phyloP scores from a whole-genome alignment of 2,797 vertebrate species.

The Schizopygopsis pylzovi region DNA sequence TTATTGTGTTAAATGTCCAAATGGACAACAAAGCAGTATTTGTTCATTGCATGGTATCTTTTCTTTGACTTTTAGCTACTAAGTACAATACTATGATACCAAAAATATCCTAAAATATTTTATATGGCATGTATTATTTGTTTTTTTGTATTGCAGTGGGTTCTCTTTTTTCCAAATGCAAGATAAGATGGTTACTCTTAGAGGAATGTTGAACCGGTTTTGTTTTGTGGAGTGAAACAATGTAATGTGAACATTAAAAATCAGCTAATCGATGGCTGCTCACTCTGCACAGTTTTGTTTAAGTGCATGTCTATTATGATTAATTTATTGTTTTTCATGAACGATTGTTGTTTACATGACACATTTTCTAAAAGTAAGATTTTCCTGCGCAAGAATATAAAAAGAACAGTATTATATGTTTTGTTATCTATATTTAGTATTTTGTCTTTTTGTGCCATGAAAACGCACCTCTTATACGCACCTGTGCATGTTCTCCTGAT shows the following conservation, averaged over 20 bases:
- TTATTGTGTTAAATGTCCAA: neutral
- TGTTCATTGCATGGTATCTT: constrained; percentile 48
- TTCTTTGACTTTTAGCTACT: constrained; percentile 10
- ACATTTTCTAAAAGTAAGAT: constrained; percentile 26
- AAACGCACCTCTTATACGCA: constrained; percentile 68
- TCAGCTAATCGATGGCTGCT: neutral
- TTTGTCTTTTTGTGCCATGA: constrained; percentile 65
- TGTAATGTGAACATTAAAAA: constrained; percentile 17
- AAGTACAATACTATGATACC: constrained; percentile 36
- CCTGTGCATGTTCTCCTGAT: constrained; percentile 62
- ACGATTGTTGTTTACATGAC: constrained; percentile 58
- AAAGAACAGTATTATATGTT: neutral
- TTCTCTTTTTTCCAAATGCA: neutral
- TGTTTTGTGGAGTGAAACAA: constrained; percentile 14
- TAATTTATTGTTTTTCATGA: constrained; percentile 19
- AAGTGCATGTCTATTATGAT: constrained; percentile 41
- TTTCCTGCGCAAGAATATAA: constrained; percentile 25
- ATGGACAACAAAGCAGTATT: constrained; percentile 20
- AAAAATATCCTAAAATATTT: constrained; percentile 43
- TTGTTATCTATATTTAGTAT: constrained; percentile 46
- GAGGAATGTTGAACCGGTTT: constrained; percentile 6
- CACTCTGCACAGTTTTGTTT: constrained; percentile 36
- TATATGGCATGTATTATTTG: constrained; percentile 54
- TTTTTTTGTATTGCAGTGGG: constrained; percentile 27
- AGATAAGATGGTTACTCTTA: neutral